Conservation (phyloP, 1,140 invertebrate species). For the Pinna nobilis region DNA sequence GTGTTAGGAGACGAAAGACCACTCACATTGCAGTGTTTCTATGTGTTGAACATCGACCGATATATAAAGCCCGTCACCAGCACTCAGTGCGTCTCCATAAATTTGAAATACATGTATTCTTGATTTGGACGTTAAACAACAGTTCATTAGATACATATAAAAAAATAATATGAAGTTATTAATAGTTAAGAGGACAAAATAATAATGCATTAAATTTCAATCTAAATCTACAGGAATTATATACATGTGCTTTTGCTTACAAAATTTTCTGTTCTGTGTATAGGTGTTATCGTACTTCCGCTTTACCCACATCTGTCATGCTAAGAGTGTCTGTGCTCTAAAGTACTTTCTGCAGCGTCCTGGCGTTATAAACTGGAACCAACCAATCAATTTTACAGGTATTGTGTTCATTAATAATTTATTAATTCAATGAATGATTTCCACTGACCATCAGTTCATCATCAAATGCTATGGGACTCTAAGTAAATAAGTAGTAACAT, state of each 20-base stretch:
- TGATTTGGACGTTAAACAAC: too few relatives aligned
- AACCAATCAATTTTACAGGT: conserved; percentile 60
- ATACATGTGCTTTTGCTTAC: neutral
- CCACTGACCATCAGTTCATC: too few relatives aligned
- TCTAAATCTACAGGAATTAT: neutral
- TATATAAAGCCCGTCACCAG: too few relatives aligned
- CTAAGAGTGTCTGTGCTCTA: conserved; percentile 53
- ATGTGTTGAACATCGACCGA: too few relatives aligned
- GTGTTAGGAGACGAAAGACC: too few relatives aligned
- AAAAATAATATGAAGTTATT: neutral
- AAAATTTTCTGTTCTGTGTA: conserved; percentile 17
- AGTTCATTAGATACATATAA: neutral
- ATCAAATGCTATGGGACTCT: too few relatives aligned
- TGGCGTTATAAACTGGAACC: conserved; percentile 59
- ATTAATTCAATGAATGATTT: too few relatives aligned
- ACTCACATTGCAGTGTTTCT: too few relatives aligned
- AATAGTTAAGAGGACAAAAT: neutral
- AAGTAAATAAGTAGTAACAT: too few relatives aligned
- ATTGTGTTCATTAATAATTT: too few relatives aligned
- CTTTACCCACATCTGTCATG: conserved; percentile 62
- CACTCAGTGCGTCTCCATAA: neutral
- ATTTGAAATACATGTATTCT: neutral
- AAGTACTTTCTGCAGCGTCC: conserved; percentile 65
- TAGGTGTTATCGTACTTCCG: conserved; percentile 57
- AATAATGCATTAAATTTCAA: neutral